These are phyloP conservation scores for Arremon aurantiirostris DNA, from an alignment of 2,797 vertebrate genomes.

Conservation along the genomic window DNA sequence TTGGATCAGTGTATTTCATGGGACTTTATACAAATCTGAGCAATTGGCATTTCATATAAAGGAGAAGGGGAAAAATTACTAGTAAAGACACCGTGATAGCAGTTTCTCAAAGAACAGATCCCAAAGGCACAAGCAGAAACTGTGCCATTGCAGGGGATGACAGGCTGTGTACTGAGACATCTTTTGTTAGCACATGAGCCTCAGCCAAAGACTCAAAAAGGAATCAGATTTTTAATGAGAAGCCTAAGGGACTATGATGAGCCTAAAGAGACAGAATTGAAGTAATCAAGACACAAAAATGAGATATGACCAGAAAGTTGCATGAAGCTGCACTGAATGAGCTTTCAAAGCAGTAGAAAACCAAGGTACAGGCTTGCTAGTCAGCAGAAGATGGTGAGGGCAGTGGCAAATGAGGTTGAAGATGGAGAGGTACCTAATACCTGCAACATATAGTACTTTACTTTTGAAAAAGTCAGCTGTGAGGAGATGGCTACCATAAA, in stretches of 20 bases:
- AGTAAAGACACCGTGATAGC: neutral
- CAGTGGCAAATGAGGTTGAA: neutral
- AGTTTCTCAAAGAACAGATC: constrained; percentile 4
- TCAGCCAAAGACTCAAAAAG: neutral
- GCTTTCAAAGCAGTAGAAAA: neutral
- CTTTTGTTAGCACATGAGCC: neutral
- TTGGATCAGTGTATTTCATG: neutral
- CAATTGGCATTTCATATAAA: constrained; percentile 7
- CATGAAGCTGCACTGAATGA: neutral
- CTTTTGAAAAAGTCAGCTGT: neutral
- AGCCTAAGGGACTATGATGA: neutral
- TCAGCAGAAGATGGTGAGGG: neutral
- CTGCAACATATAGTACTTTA: neutral
- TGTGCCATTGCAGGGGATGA: neutral
- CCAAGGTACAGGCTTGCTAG: neutral
- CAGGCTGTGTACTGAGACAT: neutral
- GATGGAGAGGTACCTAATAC: neutral
- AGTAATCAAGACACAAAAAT: neutral
- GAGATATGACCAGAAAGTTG: neutral
- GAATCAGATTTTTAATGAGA: neutral
- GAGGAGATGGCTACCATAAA: neutral
- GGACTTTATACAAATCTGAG: constrained; percentile 15
- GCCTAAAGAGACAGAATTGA: neutral
- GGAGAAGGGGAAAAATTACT: constrained; percentile 8
- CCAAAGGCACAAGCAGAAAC: constrained; percentile 9